Evolutionary conservation across 2,888 invertebrate species (phyloP).

Genomic region (Epinotia bilunana): DNA sequence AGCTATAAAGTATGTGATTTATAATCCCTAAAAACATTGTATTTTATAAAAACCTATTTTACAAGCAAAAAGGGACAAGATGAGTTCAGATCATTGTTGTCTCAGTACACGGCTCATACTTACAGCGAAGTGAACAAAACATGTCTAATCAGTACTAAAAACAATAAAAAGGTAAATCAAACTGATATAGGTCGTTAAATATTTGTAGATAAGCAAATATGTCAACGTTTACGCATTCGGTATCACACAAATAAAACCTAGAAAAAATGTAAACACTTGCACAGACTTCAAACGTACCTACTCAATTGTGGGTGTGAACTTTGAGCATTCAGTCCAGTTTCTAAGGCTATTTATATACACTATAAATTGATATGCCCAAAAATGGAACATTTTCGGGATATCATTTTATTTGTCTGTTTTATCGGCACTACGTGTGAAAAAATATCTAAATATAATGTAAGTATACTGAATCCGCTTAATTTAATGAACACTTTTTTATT

Average conservation of each 20-base stretch:
- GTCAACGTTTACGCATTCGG: background rate
- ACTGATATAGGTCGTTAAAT: background rate
- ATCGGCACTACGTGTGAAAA: background rate
- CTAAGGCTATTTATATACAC: background rate
- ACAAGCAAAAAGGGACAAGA: no score
- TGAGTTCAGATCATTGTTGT: no score
- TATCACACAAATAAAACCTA: background rate
- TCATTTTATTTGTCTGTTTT: background rate
- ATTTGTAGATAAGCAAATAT: background rate
- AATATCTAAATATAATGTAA: background rate
- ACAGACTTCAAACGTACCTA: background rate
- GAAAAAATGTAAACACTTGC: background rate
- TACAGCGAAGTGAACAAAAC: no score
- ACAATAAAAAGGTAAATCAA: no score
- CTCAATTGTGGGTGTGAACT: background rate
- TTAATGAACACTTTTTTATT: background rate
- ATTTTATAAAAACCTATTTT: no score
- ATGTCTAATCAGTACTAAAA: no score
- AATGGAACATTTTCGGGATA: background rate
- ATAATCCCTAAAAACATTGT: no score
- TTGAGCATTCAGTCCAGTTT: background rate
- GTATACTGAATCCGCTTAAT: background rate
- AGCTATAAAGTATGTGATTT: no score
- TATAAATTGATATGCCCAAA: background rate
- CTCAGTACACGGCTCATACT: no score